Evolutionary conservation across 2,888 invertebrate species (phyloP).

Genomic region (Platerodrilus igneus): DNA sequence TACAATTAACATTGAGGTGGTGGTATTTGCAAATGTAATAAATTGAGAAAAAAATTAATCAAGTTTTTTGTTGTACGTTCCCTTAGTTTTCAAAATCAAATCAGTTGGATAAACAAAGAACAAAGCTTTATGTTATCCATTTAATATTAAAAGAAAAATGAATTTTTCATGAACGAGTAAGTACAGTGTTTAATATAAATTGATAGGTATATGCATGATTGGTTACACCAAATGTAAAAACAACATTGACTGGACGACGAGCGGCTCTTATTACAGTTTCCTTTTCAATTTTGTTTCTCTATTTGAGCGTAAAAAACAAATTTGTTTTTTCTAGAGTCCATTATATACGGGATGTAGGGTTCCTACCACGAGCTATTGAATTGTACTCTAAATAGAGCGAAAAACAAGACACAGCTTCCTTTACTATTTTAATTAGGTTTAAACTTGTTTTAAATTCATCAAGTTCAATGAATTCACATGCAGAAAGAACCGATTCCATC

Average conservation of each 20-base stretch:
- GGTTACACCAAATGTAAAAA: conserved; percentile 37
- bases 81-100: conserved; percentile 13
- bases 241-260: conserved; percentile 32
- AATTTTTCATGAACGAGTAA: conserved; percentile 25
- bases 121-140: conserved; percentile 8
- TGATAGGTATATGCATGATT: conserved; percentile 38
- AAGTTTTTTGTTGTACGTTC: no score
- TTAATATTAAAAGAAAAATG: conserved; percentile 17
- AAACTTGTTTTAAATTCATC: no score
- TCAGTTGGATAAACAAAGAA: conserved; percentile 15
- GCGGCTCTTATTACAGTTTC: conserved; percentile 42
- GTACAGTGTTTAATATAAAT: conserved; percentile 31
- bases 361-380: no score
- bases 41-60: no score
- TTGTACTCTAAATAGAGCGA: no score
- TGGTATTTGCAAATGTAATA: no score
- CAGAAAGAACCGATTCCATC: no score
- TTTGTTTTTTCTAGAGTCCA: conserved; percentile 46
- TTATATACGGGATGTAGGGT: conserved; percentile 37
- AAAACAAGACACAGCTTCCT: no score
- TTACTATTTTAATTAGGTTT: no score
- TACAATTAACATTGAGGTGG: no score
- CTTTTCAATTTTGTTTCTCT: conserved; percentile 46
- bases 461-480: no score
- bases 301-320: conserved; percentile 47